Conservation (phyloP, 2,797 vertebrate genomes). For the Sebastes kiyomatsui region DNA sequence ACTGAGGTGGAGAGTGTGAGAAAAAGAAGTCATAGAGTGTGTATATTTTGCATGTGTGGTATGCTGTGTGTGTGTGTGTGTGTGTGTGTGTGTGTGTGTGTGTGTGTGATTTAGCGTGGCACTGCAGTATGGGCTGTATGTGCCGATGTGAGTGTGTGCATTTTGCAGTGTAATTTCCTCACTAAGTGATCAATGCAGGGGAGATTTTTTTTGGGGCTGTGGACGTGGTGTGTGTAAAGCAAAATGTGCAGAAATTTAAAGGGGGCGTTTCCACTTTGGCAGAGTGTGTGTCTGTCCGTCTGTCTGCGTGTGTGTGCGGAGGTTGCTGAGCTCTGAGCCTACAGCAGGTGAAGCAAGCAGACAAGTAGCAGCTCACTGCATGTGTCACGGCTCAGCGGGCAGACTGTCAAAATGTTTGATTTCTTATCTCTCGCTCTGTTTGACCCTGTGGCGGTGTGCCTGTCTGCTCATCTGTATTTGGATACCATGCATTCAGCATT, state of each 20-base stretch:
- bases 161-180: slow-evolving; percentile 46
- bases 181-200: slow-evolving; percentile 36
- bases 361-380: slow-evolving; percentile 45
- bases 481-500: slow-evolving; percentile 13
- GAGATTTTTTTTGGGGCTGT: slow-evolving; percentile 13
- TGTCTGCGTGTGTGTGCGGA: slow-evolving; percentile 18
- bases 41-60: slow-evolving; percentile 31
- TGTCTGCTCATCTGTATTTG: slow-evolving; percentile 40
- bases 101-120: slow-evolving; percentile 14
- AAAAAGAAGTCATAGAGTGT: slow-evolving; percentile 20
- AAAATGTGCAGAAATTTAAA: slow-evolving; percentile 18
- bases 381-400: slow-evolving; percentile 53
- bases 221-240: slow-evolving; percentile 20
- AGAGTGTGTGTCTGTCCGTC: neutral
- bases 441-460: slow-evolving; percentile 45
- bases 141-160: slow-evolving; percentile 26
- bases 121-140: slow-evolving; percentile 52
- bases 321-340: slow-evolving; percentile 41
- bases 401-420: slow-evolving; percentile 59
- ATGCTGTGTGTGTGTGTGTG: neutral
- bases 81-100: neutral
- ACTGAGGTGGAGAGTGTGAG: slow-evolving; percentile 3
- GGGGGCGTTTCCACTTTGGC: slow-evolving; percentile 57
- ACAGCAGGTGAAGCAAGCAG: slow-evolving; percentile 58
- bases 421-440: slow-evolving; percentile 52